Evolutionary conservation across 2,888 invertebrate species (phyloP).

Genomic region (Germaria angustata): DNA sequence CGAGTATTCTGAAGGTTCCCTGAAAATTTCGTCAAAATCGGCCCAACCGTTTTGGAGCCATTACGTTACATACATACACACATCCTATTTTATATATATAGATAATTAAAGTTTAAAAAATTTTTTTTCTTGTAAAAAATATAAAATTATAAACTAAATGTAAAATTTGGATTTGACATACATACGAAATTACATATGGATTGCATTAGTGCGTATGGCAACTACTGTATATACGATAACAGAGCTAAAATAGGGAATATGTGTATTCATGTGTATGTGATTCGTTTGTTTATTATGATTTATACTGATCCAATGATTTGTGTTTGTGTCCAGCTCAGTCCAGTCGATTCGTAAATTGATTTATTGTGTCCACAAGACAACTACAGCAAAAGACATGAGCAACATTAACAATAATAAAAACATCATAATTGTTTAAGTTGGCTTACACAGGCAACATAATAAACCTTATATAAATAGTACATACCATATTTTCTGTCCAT

Average conservation of each 20-base stretch:
- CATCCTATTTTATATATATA: too few species aligned
- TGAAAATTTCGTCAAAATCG: too few species aligned
- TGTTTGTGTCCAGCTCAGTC: slow-evolving; percentile 29
- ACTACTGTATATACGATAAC: too few species aligned
- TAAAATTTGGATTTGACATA: too few species aligned
- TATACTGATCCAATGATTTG: slow-evolving; percentile 51
- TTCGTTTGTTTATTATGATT: slow-evolving; percentile 53
- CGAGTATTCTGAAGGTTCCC: too few species aligned
- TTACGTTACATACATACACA: too few species aligned
- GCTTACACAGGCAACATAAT: slow-evolving; percentile 9
- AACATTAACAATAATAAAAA: not conserved
- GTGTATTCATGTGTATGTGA: slow-evolving; percentile 16
- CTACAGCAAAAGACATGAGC: slow-evolving; percentile 14
- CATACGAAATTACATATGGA: too few species aligned
- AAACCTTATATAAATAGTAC: slow-evolving; percentile 15
- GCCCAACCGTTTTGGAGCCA: too few species aligned
- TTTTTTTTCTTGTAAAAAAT: too few species aligned
- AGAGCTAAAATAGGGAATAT: not conserved
- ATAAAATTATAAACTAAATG: too few species aligned
- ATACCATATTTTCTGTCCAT: not conserved
- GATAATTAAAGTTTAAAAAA: too few species aligned
- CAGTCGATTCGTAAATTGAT: slow-evolving; percentile 42
- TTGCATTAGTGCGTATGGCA: too few species aligned
- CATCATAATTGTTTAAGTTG: slow-evolving; percentile 25
- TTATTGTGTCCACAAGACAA: slow-evolving; percentile 57